Evolutionary conservation across 2,113 vertebrate genomes (phyloP).

Genomic region (Rhegmatorhina hoffmannsi): DNA sequence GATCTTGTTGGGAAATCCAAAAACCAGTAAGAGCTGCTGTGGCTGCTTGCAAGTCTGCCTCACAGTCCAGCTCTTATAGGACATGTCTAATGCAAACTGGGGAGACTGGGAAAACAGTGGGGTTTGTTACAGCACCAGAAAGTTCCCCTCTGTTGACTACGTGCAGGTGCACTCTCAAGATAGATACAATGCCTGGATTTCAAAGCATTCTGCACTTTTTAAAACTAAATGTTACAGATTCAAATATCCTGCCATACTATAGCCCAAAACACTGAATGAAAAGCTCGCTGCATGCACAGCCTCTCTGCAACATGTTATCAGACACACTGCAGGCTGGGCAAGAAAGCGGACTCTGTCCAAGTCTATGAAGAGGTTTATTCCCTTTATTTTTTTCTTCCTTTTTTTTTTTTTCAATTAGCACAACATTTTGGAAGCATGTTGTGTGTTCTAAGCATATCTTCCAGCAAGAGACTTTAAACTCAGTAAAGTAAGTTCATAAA

Average conservation of each 20-base stretch:
- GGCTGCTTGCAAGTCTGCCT: slow-evolving; percentile 28
- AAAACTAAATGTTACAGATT: background rate
- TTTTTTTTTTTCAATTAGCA: slow-evolving; percentile 20
- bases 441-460: slow-evolving; percentile 11
- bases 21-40: slow-evolving; percentile 35
- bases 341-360: background rate
- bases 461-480: slow-evolving; percentile 3
- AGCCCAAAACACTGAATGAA: slow-evolving; percentile 28
- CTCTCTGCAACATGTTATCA: slow-evolving; percentile 54
- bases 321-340: slow-evolving; percentile 28
- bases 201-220: slow-evolving; percentile 26
- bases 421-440: slow-evolving; percentile 54
- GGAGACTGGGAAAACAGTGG: slow-evolving; percentile 24
- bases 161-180: slow-evolving; percentile 6
- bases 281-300: background rate
- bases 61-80: slow-evolving; percentile 5
- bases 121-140: slow-evolving; percentile 25
- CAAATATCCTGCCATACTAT: background rate
- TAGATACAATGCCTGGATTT: slow-evolving; percentile 21
- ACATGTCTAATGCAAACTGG: slow-evolving; percentile 31
- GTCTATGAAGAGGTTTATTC: background rate
- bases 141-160: slow-evolving; percentile 18
- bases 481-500: slow-evolving; percentile 18
- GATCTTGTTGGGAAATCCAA: slow-evolving; percentile 66
- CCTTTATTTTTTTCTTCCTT: background rate